phyloP scores from a whole-genome alignment of 1,140 invertebrate genomes.

The Cryptotermes secundus region DNA sequence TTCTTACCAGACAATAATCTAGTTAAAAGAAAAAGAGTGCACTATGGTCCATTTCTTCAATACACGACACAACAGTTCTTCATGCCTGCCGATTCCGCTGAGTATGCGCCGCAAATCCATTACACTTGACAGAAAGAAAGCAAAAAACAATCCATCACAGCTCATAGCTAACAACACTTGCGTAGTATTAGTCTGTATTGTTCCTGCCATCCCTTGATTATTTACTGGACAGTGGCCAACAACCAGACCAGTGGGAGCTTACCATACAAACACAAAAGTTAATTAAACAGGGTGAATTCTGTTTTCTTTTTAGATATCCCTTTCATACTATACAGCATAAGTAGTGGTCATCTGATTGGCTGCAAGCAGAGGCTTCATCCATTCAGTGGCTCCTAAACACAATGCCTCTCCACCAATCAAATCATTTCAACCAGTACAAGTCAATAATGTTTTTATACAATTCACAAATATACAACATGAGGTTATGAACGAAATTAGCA shows the following conservation, averaged over 20 bases:
- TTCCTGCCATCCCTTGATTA: neutral
- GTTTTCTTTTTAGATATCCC: neutral
- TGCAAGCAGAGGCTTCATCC: neutral
- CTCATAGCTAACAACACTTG: neutral
- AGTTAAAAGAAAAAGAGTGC: conserved; percentile 2
- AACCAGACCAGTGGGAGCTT: conserved; percentile 11
- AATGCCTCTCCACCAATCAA: conserved; percentile 18
- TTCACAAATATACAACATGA: conserved; percentile 30
- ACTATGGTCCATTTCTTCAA: neutral
- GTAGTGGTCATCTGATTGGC: neutral
- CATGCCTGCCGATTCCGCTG: neutral
- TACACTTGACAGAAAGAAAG: neutral
- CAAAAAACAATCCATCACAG: neutral
- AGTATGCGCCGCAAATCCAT: neutral
- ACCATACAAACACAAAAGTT: neutral
- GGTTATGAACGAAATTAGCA: neutral
- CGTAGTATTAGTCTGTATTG: neutral
- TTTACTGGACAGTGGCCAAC: neutral
- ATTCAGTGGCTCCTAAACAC: neutral
- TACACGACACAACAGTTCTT: conserved; percentile 10
- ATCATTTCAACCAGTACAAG: conserved; percentile 18
- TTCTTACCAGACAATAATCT: conserved; percentile 9
- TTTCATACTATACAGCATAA: neutral
- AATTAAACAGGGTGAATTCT: neutral
- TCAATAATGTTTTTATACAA: conserved; percentile 26